These are phyloP conservation scores for Grammomys surdaster DNA, from an alignment of 2,113 vertebrate species.

Conservation along the genomic window DNA sequence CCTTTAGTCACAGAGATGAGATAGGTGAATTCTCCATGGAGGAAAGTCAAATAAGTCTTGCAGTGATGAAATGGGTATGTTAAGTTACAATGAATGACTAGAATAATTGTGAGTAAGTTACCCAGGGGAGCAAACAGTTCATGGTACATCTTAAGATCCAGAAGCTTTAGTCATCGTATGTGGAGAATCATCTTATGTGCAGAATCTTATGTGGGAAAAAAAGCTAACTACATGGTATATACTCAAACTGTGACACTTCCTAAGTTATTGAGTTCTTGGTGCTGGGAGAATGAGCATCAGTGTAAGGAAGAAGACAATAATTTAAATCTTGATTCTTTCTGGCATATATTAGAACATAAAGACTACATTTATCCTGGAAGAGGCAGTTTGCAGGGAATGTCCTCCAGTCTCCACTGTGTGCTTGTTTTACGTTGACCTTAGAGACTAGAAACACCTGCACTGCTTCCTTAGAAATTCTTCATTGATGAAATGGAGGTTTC, in stretches of 20 bases:
- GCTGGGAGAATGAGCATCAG: conserved; percentile 1
- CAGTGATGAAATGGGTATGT: conserved; percentile 15
- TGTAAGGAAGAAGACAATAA: not conserved
- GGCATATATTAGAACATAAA: not conserved
- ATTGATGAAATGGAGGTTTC: conserved; percentile 48
- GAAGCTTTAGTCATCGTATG: not conserved
- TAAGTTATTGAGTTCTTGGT: conserved; percentile 18
- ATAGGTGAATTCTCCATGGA: conserved; percentile 8
- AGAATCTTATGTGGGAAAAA: conserved; percentile 17
- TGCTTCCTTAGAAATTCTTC: not conserved
- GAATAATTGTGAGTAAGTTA: conserved; percentile 38
- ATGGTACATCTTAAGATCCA: conserved; percentile 51
- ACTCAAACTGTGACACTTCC: not conserved
- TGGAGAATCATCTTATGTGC: not conserved
- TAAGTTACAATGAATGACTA: not conserved
- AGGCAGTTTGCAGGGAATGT: conserved; percentile 14
- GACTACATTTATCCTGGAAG: conserved; percentile 2
- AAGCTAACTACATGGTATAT: conserved; percentile 18
- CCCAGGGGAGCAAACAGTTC: not conserved
- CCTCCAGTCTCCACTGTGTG: not conserved
- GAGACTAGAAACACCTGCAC: conserved; percentile 27
- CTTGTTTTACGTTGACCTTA: conserved; percentile 39
- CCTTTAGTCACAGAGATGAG: conserved; percentile 27
- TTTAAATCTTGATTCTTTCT: conserved; percentile 44
- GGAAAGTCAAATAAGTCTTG: conserved; percentile 43